Evolutionary conservation across 2,888 invertebrate genomes (phyloP), one percentile per base, ranked within the genome.

Genomic region (Drosophila falleni): DNA sequence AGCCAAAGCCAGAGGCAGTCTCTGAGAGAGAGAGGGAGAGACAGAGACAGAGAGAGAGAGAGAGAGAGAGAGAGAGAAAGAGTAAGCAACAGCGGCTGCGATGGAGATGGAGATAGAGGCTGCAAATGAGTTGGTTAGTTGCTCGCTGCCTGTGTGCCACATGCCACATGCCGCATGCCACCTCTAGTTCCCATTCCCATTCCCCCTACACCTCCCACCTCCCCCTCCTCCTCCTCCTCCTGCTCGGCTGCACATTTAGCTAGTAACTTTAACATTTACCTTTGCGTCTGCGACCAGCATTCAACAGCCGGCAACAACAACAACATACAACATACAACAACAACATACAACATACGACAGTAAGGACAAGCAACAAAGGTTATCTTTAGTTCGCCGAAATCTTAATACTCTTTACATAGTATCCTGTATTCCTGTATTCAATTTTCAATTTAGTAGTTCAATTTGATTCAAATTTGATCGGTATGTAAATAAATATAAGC

Each of bases 221-320:
- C 31, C 31, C 5, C 31, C 31, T 31, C 6, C 31, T n/a, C 26
- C 33, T 6, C 33, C 47, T 31, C 50, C 46, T 31, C 13, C 50
- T 29, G 31, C 54, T 55, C 19, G 19, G 59, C 64, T 67, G 41
- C 69, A 73, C 64, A 78, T 71, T 74, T 75, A 86, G 86, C 86
- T 80, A 82, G 66, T 81, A 81, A 69, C 83, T 83, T 82, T 78
- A 75, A 73, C 79, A 79, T 84, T 87, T 83, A 84, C 87, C 84
- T 83, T 68, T 60, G 67, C 71, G 62, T 68, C 68, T 74, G 74
- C 47, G 60, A 35, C 54, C 70, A 71, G 67, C 71, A 74, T 68
- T 62, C 51, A 46, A 64, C 35, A 63, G 47, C 11, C 47, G 31
- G n/a, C 44, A 42, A 33, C 35, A 29, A 37, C 65, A 61, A 37